A percentile compares a stretch with the other conserved stretches of the same genome.
Conservation (phyloP, 2,888 invertebrate genomes). For the Ypsolopha sequella region DNA sequence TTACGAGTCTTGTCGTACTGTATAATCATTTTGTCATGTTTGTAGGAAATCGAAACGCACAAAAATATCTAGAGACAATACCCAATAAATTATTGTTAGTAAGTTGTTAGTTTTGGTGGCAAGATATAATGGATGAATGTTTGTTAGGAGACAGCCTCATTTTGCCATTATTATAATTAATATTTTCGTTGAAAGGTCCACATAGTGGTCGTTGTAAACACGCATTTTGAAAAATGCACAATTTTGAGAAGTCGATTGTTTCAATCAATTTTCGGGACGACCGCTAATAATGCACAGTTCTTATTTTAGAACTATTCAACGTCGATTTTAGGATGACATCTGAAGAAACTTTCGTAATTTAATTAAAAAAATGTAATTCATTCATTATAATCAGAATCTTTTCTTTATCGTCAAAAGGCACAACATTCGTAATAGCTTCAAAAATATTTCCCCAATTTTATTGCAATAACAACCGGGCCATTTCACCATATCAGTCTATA, state of each 20-base stretch:
- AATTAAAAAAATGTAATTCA: background rate
- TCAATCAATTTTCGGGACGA: background rate
- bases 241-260: background rate
- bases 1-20: no score
- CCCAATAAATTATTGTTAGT: no score
- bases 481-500: no score
- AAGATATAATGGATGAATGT: slow-evolving; percentile 26
- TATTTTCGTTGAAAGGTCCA: slow-evolving; percentile 1
- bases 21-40: no score
- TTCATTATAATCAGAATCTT: background rate
- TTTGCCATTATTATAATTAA: slow-evolving; percentile 9
- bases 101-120: slow-evolving; percentile 21
- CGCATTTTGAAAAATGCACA: background rate
- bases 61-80: no score
- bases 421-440: no score
- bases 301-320: background rate
- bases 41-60: no score
- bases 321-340: slow-evolving; percentile 4
- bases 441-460: no score
- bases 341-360: slow-evolving; percentile 6
- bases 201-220: background rate
- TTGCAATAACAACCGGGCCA: no score
- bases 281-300: background rate
- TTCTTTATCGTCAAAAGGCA: background rate
- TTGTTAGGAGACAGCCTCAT: slow-evolving; percentile 12